Percentiles rank a stretch among this genome's conserved stretches.
phyloP scores from a whole-genome alignment of 2,888 invertebrate genomes.

The Melieria picta region DNA sequence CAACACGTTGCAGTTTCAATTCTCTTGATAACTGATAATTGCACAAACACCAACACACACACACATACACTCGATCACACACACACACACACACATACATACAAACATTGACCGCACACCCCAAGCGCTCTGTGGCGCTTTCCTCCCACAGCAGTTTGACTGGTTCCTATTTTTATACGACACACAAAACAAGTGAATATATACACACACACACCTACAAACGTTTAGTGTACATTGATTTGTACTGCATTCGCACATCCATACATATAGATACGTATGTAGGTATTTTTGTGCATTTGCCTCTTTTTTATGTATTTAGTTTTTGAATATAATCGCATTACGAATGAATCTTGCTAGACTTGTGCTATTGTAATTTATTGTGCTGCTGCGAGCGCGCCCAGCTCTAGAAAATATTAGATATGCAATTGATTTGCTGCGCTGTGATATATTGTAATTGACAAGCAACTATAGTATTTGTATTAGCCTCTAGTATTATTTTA shows the following conservation, averaged over 20 bases:
- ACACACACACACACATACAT: not conserved
- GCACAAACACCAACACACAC: slow-evolving; percentile 13
- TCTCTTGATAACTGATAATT: slow-evolving; percentile 11
- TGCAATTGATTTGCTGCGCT: not conserved
- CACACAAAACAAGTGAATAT: not conserved
- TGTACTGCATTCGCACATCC: not conserved
- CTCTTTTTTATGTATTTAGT: not conserved
- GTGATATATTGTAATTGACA: not conserved
- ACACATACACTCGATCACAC: not conserved
- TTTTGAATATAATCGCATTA: not conserved
- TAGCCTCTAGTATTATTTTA: too few relatives aligned
- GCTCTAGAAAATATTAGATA: not conserved
- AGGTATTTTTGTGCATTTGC: not conserved
- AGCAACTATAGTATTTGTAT: too few relatives aligned
- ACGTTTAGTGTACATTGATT: too few relatives aligned
- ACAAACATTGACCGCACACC: not conserved
- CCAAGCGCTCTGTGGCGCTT: not conserved
- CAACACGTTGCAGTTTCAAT: slow-evolving; percentile 23
- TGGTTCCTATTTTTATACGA: slow-evolving; percentile 11
- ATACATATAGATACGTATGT: not conserved
- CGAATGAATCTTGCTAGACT: not conserved
- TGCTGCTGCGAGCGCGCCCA: too few relatives aligned
- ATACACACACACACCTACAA: not conserved
- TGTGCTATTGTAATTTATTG: not conserved
- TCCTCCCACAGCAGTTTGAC: not conserved